These are phyloP conservation scores for Huso huso DNA, from an alignment of 2,797 vertebrate species.

Conservation along the genomic window DNA sequence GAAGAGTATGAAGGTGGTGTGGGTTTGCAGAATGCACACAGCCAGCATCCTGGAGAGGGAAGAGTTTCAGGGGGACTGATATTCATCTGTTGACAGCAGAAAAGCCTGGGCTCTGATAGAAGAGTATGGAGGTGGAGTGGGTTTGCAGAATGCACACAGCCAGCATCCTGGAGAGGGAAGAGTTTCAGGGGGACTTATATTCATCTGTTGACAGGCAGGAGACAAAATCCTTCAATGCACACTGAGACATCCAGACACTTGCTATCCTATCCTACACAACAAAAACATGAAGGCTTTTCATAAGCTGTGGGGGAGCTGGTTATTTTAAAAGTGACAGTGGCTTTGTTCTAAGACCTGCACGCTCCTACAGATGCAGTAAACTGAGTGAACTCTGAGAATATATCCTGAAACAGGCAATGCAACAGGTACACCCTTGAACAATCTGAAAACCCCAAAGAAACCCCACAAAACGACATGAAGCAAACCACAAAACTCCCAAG, in stretches of 20 bases:
- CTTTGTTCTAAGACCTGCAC: neutral
- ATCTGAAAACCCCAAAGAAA: too few relatives aligned
- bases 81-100: slow-evolving; percentile 26
- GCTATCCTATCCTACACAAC: slow-evolving; percentile 12
- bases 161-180: too few relatives aligned
- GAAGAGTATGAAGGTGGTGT: neutral
- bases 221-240: too few relatives aligned
- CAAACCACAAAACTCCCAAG: too few relatives aligned
- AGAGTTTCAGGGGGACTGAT: slow-evolving; percentile 13
- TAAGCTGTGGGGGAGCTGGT: neutral
- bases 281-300: slow-evolving; percentile 13
- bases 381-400: neutral
- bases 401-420: too few relatives aligned
- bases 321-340: slow-evolving; percentile 4
- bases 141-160: too few relatives aligned
- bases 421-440: too few relatives aligned
- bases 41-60: neutral
- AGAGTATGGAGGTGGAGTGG: too few relatives aligned
- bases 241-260: slow-evolving; percentile 24
- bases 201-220: too few relatives aligned
- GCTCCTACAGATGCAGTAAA: neutral
- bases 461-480: too few relatives aligned
- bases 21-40: slow-evolving; percentile 5
- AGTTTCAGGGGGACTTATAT: too few relatives aligned
- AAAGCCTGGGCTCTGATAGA: too few relatives aligned